Evolutionary conservation across 2,113 vertebrate species (phyloP).

Genomic region (Agapornis roseicollis): DNA sequence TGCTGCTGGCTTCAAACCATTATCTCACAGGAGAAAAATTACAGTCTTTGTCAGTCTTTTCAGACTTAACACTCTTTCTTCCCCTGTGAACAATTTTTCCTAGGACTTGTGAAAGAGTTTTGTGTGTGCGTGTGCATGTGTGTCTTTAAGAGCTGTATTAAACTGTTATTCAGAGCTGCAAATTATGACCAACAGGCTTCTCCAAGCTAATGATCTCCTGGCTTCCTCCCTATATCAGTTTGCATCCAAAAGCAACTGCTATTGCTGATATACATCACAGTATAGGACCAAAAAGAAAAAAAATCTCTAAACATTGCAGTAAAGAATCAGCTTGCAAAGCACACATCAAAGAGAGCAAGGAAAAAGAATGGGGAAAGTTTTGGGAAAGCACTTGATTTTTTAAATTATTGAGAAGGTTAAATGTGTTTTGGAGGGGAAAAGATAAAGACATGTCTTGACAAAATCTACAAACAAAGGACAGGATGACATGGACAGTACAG

Average conservation of each 20-base stretch:
- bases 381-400: neutral
- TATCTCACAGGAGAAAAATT: conserved; percentile 69
- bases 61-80: conserved; percentile 47
- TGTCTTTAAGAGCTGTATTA: conserved; percentile 1
- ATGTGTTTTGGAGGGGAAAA: neutral
- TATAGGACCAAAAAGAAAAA: neutral
- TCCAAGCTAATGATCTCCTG: neutral
- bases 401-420: neutral
- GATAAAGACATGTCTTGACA: neutral
- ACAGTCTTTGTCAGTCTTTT: conserved; percentile 59
- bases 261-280: neutral
- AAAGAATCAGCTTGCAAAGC: conserved; percentile 35
- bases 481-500: neutral
- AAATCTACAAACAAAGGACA: neutral
- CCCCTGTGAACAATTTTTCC: conserved; percentile 38
- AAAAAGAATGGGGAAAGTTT: neutral
- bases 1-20: conserved; percentile 61
- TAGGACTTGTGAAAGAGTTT: neutral
- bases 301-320: neutral
- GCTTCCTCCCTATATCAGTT: neutral
- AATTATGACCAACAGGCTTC: neutral
- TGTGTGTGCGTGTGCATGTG: neutral
- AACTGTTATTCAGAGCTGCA: conserved; percentile 32
- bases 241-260: neutral
- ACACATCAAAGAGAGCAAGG: neutral